A percentile compares a stretch with the other conserved stretches of the same genome.
These are phyloP conservation scores for Euzophera pinguis DNA, from an alignment of 2,888 invertebrate species.

Conservation along the genomic window DNA sequence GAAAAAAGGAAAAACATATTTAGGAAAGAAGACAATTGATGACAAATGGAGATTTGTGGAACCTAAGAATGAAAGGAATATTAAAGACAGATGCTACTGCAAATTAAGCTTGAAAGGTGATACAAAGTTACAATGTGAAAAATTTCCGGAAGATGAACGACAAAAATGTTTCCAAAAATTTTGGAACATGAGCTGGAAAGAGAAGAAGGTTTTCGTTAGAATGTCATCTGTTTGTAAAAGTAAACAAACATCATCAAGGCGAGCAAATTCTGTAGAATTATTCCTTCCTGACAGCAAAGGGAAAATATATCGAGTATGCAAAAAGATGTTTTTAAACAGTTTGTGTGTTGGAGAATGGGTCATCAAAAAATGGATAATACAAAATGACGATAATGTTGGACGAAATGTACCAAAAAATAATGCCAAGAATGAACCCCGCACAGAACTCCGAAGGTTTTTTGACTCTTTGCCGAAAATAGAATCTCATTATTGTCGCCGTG, in stretches of 20 bases:
- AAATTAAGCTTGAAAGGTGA: conserved; percentile 10
- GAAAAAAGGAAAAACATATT: conserved; percentile 13
- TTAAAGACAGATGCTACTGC: conserved; percentile 7
- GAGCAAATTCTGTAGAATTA: no score
- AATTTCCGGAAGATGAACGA: conserved; percentile 5
- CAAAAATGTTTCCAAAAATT: conserved; percentile 9
- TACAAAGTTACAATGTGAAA: conserved; percentile 6
- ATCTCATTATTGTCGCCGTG: conserved; percentile 11
- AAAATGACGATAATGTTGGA: no score
- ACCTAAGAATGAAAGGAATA: conserved; percentile 7
- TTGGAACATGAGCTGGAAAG: conserved; percentile 9
- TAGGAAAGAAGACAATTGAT: conserved; percentile 14
- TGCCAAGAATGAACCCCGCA: conserved; percentile 8
- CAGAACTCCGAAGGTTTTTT: conserved; percentile 7
- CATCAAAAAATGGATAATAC: conserved; percentile 10
- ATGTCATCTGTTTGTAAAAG: conserved; percentile 11
- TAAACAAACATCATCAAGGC: not conserved
- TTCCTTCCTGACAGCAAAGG: no score
- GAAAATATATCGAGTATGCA: no score
- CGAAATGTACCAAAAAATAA: conserved; percentile 15
- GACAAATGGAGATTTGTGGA: conserved; percentile 12
- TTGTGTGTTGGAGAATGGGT: conserved; percentile 10
- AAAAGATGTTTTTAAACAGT: not conserved
- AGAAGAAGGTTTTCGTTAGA: conserved; percentile 11
- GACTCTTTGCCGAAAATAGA: conserved; percentile 10